Base-by-base conservation (phyloP, 2,888 invertebrate species). In the Parelbella ahira region DNA sequence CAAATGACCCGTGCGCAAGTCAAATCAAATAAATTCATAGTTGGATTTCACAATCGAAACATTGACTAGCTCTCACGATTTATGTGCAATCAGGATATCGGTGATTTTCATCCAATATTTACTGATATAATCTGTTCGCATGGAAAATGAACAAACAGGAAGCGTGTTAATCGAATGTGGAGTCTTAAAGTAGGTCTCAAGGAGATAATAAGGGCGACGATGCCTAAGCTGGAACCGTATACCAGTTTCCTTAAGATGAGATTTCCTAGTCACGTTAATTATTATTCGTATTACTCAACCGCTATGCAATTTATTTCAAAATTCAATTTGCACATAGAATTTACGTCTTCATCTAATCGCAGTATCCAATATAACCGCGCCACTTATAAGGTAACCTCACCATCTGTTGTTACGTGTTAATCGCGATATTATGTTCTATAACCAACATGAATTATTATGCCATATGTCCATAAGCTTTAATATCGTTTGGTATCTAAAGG, bases 351-450 rank as follows among this genome's bases (percentile, higher is more conserved):
- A 69, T 63, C 63, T 60, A 62, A 60, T 63, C 57, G 60, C 50
- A 53, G 52, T 51, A 47, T 45, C 47, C 43, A 48, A 51, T 52
- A 53, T 49, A 56, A 56, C 53, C 53, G 59, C 45, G 37, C 43
- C 29, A 23, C 68, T 44, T 53, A 60, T 64, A 74, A 64, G 67
- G 77, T 50, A 68, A 65, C 50, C 63, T 54, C 56, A 54, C 60
- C 63, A 59, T 63, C 59, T 59, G 65, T 65, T 63, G 63, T 68
- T 74, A 67, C 63, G 60, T 67, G 65, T 63, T 68, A 64, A 65
- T 66, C 68, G 59, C 70, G 72, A n/a, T n/a, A n/a, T 75, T 76
- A 74, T 74, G 76, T 76, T 64, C 60, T 55, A 54, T 61, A 60
- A 60, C 56, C 56, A 57, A 50, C 54, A 51, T 55, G 57, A 60